Percentiles rank a stretch among this genome's conserved stretches.
These are phyloP conservation scores for Andrena praecox DNA, from an alignment of 2,888 invertebrate genomes.

Conservation along the genomic window DNA sequence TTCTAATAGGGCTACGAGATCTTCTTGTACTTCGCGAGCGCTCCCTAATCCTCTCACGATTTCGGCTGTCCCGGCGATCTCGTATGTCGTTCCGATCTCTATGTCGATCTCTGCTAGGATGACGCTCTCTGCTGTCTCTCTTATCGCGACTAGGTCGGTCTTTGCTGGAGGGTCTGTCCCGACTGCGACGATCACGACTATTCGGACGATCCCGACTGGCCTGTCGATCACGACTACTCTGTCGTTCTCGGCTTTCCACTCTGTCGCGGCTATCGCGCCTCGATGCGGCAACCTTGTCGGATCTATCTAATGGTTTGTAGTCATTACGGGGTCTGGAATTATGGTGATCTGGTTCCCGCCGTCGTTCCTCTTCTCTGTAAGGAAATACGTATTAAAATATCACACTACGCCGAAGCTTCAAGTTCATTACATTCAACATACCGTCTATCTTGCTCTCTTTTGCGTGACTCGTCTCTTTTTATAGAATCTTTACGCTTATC, in stretches of 20 bases:
- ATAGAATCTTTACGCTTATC: slow-evolving; percentile 81
- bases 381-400: slow-evolving; percentile 6
- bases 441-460: slow-evolving; percentile 83
- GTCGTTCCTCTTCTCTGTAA: slow-evolving; percentile 78
- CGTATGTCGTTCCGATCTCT: slow-evolving; percentile 82
- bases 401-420: background rate
- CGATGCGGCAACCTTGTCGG: slow-evolving; percentile 60
- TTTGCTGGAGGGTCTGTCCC: slow-evolving; percentile 74
- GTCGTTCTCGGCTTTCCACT: slow-evolving; percentile 55
- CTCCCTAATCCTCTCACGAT: slow-evolving; percentile 78
- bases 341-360: slow-evolving; percentile 75
- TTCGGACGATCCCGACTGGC: slow-evolving; percentile 72
- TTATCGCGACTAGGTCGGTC: slow-evolving; percentile 79
- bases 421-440: slow-evolving; percentile 70
- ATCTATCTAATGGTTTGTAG: slow-evolving; percentile 69
- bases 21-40: slow-evolving; percentile 80
- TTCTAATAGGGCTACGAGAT: slow-evolving; percentile 81
- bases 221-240: slow-evolving; percentile 68
- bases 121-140: slow-evolving; percentile 80
- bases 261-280: slow-evolving; percentile 65
- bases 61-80: slow-evolving; percentile 81
- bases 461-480: slow-evolving; percentile 82
- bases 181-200: slow-evolving; percentile 61
- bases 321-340: slow-evolving; percentile 75
- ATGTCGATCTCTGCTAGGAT: slow-evolving; percentile 62